A percentile compares a stretch with the other conserved stretches of the same genome.
phyloP scores from a whole-genome alignment of 2,113 vertebrate genomes.

The Eira barbara region DNA sequence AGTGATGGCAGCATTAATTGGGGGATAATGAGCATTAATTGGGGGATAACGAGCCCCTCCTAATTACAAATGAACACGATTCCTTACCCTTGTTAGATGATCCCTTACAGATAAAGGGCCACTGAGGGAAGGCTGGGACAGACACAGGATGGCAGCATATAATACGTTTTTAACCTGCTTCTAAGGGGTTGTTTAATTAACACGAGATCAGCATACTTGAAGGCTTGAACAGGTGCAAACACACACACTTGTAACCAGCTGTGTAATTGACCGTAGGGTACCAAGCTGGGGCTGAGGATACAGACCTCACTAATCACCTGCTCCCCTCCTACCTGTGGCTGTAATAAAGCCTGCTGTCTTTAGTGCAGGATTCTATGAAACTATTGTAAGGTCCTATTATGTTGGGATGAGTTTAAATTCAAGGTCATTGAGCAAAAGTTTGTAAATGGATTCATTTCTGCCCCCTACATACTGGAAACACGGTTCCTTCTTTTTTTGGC shows the following conservation, averaged over 20 bases:
- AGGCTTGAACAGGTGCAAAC: constrained; percentile 57
- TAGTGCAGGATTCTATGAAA: neutral
- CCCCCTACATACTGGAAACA: neutral
- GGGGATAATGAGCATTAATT: constrained; percentile 82
- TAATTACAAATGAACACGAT: constrained; percentile 79
- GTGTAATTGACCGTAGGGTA: neutral
- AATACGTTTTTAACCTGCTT: constrained; percentile 82
- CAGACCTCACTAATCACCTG: constrained; percentile 22
- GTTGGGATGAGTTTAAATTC: neutral
- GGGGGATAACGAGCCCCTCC: constrained; percentile 80
- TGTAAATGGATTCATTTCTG: neutral
- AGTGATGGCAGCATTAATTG: constrained; percentile 80
- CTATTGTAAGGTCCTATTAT: neutral
- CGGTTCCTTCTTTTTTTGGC: neutral
- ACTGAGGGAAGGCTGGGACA: constrained; percentile 74
- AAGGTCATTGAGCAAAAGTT: neutral
- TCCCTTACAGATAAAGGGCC: constrained; percentile 78
- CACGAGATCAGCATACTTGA: constrained; percentile 61
- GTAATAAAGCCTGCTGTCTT: neutral
- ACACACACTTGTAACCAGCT: constrained; percentile 47
- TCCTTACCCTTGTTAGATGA: constrained; percentile 75
- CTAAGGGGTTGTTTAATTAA: constrained; percentile 81
- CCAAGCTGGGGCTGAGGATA: neutral
- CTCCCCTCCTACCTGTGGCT: neutral
- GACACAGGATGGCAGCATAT: constrained; percentile 68